These are phyloP conservation scores for Oryzaephilus surinamensis DNA, from an alignment of 1,140 invertebrate genomes.

Conservation along the genomic window DNA sequence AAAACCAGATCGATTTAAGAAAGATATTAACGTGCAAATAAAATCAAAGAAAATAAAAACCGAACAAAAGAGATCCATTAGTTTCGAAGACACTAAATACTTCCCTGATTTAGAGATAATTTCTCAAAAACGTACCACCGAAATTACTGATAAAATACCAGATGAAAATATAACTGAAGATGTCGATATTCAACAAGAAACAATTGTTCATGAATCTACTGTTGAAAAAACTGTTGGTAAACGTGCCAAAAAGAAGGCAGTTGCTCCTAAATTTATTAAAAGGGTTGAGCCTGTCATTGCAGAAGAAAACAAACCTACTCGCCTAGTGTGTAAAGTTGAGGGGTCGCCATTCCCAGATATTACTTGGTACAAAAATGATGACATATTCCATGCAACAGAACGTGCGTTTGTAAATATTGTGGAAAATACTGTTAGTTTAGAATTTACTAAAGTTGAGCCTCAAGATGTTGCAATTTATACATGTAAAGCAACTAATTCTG, in stretches of 20 bases:
- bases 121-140: constrained; percentile 31
- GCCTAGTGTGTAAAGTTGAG: constrained; percentile 56
- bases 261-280: constrained; percentile 59
- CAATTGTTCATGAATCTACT: constrained; percentile 31
- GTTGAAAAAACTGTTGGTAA: constrained; percentile 44
- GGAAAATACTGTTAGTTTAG: constrained; percentile 52
- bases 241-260: constrained; percentile 37
- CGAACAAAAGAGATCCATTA: constrained; percentile 33
- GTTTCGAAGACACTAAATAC: constrained; percentile 36
- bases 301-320: constrained; percentile 48
- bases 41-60: constrained; percentile 40
- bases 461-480: constrained; percentile 70
- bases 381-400: constrained; percentile 50
- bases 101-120: constrained; percentile 44
- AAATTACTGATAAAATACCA: constrained; percentile 39
- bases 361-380: constrained; percentile 67
- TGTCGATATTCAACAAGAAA: constrained; percentile 32
- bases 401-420: constrained; percentile 48
- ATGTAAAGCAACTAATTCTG: constrained; percentile 63
- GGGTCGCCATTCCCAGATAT: constrained; percentile 59
- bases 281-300: constrained; percentile 55
- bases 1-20: constrained; percentile 37
- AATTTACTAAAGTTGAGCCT: constrained; percentile 50
- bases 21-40: constrained; percentile 41
- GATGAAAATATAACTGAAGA: constrained; percentile 40